phyloP scores from a whole-genome alignment of 2,888 invertebrate species.

The Agrotis clavis region DNA sequence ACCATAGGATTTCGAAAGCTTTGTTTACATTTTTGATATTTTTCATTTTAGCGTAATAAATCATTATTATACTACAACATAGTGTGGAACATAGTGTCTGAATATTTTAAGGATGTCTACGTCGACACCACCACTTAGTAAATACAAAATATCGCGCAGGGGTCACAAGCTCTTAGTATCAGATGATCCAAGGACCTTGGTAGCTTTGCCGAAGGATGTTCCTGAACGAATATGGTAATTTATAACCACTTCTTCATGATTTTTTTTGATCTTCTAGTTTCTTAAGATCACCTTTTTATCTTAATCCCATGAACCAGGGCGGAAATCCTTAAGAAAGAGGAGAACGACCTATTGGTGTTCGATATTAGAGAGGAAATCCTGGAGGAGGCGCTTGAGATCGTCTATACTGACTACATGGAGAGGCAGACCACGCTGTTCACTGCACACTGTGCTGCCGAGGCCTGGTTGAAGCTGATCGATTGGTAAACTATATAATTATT shows the following conservation, averaged over 20 bases:
- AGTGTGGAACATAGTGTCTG: background rate
- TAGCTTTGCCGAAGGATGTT: slow-evolving; percentile 83
- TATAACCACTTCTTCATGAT: no score
- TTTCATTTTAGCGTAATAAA: slow-evolving; percentile 40
- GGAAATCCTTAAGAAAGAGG: slow-evolving; percentile 86
- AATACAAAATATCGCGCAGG: slow-evolving; percentile 79
- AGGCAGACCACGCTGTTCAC: slow-evolving; percentile 80
- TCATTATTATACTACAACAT: slow-evolving; percentile 6
- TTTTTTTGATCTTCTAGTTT: no score
- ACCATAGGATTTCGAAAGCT: slow-evolving; percentile 32
- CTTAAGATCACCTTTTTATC: background rate
- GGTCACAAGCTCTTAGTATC: slow-evolving; percentile 80
- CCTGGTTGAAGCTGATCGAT: slow-evolving; percentile 85
- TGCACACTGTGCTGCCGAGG: slow-evolving; percentile 82
- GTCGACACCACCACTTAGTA: slow-evolving; percentile 58
- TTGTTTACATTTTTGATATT: slow-evolving; percentile 39
- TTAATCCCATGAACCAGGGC: slow-evolving; percentile 73
- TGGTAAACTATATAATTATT: slow-evolving; percentile 67
- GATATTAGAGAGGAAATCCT: slow-evolving; percentile 87
- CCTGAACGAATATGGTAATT: slow-evolving; percentile 84
- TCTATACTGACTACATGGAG: slow-evolving; percentile 82
- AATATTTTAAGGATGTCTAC: slow-evolving; percentile 36
- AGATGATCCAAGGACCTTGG: slow-evolving; percentile 79
- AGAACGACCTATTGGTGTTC: slow-evolving; percentile 81
- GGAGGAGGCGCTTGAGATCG: slow-evolving; percentile 76